A percentile compares a stretch with the other conserved stretches of the same genome.
These are phyloP conservation scores for Propithecus deckenii DNA, from an alignment of 2,797 vertebrate species.

Conservation along the genomic window DNA sequence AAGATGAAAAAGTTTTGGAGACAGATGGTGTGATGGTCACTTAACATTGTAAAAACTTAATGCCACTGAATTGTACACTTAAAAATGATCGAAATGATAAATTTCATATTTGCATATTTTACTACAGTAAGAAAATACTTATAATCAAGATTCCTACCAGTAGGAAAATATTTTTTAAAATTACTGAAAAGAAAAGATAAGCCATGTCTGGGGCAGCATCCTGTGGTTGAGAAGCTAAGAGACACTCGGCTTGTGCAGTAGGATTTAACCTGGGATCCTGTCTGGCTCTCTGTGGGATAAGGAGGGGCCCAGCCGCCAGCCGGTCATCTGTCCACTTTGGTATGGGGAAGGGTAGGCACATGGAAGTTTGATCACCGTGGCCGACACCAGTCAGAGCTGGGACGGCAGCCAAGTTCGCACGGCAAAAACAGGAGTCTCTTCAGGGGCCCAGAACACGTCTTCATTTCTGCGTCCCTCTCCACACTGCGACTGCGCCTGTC, in stretches of 20 bases:
- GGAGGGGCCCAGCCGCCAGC: background rate
- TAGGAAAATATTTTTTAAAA: background rate
- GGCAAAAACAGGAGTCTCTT: background rate
- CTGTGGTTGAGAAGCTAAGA: background rate
- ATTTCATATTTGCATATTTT: background rate
- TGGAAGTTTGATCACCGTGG: background rate
- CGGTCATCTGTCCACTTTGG: background rate
- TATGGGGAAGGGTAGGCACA: background rate
- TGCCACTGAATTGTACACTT: background rate
- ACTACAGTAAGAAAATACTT: background rate
- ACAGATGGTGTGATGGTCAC: accelerated
- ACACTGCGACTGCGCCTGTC: accelerated
- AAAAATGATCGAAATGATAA: background rate
- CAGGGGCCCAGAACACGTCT: no score
- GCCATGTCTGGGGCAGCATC: background rate
- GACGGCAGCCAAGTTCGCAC: background rate
- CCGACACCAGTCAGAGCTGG: background rate
- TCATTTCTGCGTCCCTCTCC: background rate
- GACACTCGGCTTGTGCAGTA: background rate
- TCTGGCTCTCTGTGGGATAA: background rate
- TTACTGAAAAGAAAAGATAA: background rate
- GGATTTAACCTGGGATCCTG: accelerated
- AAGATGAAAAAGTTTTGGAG: background rate
- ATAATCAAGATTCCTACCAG: background rate
- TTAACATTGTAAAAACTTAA: background rate